phyloP scores from a whole-genome alignment of 2,797 vertebrate species.

The Champsocephalus gunnari region DNA sequence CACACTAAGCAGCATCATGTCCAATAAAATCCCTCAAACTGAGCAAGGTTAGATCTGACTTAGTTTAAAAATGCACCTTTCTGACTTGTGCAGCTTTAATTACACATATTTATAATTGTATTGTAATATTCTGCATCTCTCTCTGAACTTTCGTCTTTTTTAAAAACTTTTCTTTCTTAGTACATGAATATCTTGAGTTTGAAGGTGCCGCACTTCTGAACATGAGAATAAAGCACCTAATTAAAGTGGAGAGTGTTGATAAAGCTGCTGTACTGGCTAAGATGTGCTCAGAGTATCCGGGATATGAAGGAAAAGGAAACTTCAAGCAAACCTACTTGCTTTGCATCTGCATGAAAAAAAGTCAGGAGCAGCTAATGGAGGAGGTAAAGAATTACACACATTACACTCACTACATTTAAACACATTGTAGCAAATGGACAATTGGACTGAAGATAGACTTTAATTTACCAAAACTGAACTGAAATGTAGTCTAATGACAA shows the following conservation, averaged over 20 bases:
- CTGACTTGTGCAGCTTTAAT: slow-evolving; percentile 4
- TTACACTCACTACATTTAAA: neutral
- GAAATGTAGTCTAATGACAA: too few species aligned
- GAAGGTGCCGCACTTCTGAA: slow-evolving; percentile 95
- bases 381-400: slow-evolving; percentile 87
- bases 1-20: slow-evolving; percentile 91
- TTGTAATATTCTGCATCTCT: slow-evolving; percentile 67
- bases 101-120: slow-evolving; percentile 13
- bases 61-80: neutral
- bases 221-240: slow-evolving; percentile 98
- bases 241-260: slow-evolving; percentile 92
- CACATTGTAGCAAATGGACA: neutral
- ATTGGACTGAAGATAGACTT: neutral
- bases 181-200: slow-evolving; percentile 91
- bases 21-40: slow-evolving; percentile 89
- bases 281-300: slow-evolving; percentile 94
- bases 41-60: slow-evolving; percentile 89
- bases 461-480: neutral
- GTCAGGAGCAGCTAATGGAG: slow-evolving; percentile 95
- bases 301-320: slow-evolving; percentile 95
- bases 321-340: slow-evolving; percentile 98
- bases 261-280: slow-evolving; percentile 95
- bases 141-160: slow-evolving; percentile 41
- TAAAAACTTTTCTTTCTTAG: slow-evolving; percentile 74
- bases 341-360: slow-evolving; percentile 95